Conservation (phyloP, 92 coral and sea anemone species). For the Scolanthus callimorphus region DNA sequence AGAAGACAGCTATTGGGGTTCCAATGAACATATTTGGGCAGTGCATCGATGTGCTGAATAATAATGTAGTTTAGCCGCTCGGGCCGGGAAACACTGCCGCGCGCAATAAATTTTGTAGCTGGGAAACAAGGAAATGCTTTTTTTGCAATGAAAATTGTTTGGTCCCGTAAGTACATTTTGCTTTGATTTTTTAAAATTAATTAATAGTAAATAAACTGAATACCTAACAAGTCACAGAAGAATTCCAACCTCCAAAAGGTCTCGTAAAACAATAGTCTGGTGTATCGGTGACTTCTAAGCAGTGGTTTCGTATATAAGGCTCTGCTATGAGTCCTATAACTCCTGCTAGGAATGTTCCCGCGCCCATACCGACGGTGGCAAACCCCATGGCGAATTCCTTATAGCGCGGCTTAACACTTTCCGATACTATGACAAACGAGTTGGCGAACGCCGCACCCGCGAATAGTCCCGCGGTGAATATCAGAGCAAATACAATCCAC, state of each 20-base stretch:
- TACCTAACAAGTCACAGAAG: slow-evolving; percentile 38
- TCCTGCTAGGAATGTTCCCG: slow-evolving; percentile 82
- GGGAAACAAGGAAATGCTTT: too few species aligned
- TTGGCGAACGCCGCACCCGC: slow-evolving; percentile 91
- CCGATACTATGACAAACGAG: slow-evolving; percentile 78
- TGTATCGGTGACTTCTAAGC: slow-evolving; percentile 43
- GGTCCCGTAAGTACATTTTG: too few species aligned
- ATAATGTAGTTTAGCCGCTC: too few species aligned
- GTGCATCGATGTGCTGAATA: too few species aligned
- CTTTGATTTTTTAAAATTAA: too few species aligned
- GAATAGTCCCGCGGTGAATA: slow-evolving; percentile 80
- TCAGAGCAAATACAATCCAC: slow-evolving; percentile 73
- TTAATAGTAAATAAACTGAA: too few species aligned
- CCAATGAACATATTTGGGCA: too few species aligned
- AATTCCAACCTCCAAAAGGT: slow-evolving; percentile 80
- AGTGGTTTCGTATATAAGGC: slow-evolving; percentile 70
- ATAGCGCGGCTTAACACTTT: slow-evolving; percentile 51
- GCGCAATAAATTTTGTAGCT: too few species aligned
- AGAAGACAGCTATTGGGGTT: too few species aligned
- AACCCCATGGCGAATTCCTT: slow-evolving; percentile 90
- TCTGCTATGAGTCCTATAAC: slow-evolving; percentile 75
- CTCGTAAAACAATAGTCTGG: slow-evolving; percentile 81
- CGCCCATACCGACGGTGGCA: slow-evolving; percentile 93
- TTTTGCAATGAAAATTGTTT: too few species aligned
- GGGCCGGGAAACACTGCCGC: too few species aligned